Evolutionary conservation across 2,888 invertebrate genomes (phyloP), one percentile per base, ranked within the genome.

Genomic region (Scaptomyza parva): DNA sequence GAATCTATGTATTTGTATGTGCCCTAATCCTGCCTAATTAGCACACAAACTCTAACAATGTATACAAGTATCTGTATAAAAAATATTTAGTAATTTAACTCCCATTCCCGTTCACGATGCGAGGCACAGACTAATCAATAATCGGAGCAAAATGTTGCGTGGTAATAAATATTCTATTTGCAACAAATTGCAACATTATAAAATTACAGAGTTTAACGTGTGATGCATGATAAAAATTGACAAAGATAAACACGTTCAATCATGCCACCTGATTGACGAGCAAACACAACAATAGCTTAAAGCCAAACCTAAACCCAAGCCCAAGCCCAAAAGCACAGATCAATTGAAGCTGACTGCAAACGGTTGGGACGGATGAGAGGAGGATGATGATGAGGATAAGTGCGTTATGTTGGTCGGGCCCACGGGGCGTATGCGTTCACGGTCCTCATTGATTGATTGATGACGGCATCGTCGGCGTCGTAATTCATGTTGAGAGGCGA

Each of bases 401-500:
- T 77, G 75, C 63, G 66, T 59, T 52, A 75, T 54, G 37, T 37
- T 43, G 67, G 66, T 68, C 61, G 68, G 58, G 60, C 53, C 83
- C 60, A 74, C 71, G 59, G 71, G 86, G 81, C 80, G 86, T 77
- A 71, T 70, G 75, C 65, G 74, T 67, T 51, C 57, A 57, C 51
- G 61, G 41, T 40, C 53, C 62, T 40, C 37, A 17, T 71, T 83
- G 83, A 83, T 83, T 83, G 83, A 83, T 83, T 85, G 83, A 87
- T 78, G 83, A 81, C 37, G 73, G 87, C 66, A 73, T 76, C 82
- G 67, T 37, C 37, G 62, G 73, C 82, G 70, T 71, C 73, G 83
- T 83, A 87, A 87, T 86, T 83, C 85, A 81, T 78, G 85, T 78
- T 76, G 76, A 78, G 78, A 70, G 79, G 57, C 69, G 72, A 82